phyloP scores from a whole-genome alignment of 2,888 invertebrate species.

The Tridacna crocea region DNA sequence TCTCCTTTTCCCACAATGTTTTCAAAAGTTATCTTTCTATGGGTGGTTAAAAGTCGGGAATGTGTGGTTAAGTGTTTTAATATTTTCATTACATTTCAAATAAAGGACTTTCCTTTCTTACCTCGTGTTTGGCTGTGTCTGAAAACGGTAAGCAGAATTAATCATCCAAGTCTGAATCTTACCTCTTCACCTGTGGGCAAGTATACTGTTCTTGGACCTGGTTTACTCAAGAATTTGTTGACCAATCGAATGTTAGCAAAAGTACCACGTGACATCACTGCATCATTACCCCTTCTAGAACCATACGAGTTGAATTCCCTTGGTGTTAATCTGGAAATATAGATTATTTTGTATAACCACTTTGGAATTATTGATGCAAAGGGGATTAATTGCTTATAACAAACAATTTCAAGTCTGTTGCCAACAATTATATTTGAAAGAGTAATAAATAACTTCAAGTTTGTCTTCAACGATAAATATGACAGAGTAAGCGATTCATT shows the following conservation, averaged over 20 bases:
- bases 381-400: not conserved
- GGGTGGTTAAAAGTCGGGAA: no score
- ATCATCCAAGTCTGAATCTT: not conserved
- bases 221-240: slow-evolving; percentile 88
- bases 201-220: slow-evolving; percentile 94
- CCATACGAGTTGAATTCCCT: slow-evolving; percentile 99
- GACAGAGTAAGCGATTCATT: not conserved
- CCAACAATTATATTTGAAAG: not conserved
- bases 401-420: not conserved
- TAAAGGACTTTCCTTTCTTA: no score
- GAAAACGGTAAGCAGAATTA: no score
- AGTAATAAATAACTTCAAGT: not conserved
- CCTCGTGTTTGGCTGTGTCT: no score
- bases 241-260: slow-evolving; percentile 98
- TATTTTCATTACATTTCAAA: no score
- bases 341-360: not conserved
- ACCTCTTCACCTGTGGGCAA: slow-evolving; percentile 94
- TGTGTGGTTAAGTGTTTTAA: no score
- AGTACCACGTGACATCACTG: slow-evolving; percentile 98
- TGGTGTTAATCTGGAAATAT: slow-evolving; percentile 89
- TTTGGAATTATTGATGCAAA: not conserved
- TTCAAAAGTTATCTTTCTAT: no score
- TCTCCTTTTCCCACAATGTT: no score
- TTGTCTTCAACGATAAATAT: not conserved
- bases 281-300: slow-evolving; percentile 98